A percentile compares a stretch with the other conserved stretches of the same genome.
Evolutionary conservation across 1,140 invertebrate genomes (phyloP).

Genomic region (Camponotus vicinus): DNA sequence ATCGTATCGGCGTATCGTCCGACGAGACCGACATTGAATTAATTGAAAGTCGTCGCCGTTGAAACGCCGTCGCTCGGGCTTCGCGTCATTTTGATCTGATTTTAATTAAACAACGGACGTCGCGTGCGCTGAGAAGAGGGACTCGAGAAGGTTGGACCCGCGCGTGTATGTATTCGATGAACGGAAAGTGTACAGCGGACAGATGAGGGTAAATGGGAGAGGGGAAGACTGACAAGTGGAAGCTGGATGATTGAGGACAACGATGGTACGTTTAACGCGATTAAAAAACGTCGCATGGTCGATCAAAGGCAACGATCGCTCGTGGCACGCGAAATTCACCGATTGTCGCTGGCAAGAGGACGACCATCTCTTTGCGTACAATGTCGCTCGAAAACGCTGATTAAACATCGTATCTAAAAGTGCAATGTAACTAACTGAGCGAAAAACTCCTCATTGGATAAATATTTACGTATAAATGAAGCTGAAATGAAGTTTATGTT

Average conservation of each 20-base stretch:
- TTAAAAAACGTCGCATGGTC: constrained; percentile 65
- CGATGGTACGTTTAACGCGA: constrained; percentile 64
- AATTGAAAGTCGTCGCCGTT: constrained; percentile 69
- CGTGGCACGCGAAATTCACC: constrained; percentile 51
- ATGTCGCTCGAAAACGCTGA: constrained; percentile 38
- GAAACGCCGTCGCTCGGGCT: constrained; percentile 17
- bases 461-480: constrained; percentile 28
- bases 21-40: constrained; percentile 66
- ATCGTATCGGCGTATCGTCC: constrained; percentile 31
- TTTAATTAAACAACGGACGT: constrained; percentile 70
- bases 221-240: constrained; percentile 35
- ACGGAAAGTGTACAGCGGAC: not conserved
- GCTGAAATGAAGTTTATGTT: constrained; percentile 21
- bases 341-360: constrained; percentile 25
- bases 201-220: not conserved
- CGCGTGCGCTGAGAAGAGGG: not conserved
- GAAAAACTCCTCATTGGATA: not conserved
- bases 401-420: constrained; percentile 35
- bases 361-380: constrained; percentile 31
- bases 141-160: constrained; percentile 22
- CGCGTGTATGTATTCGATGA: constrained; percentile 7
- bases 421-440: constrained; percentile 41
- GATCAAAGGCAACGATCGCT: constrained; percentile 58
- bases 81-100: constrained; percentile 68
- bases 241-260: constrained; percentile 55